Percentiles rank a stretch among this genome's conserved stretches.
Evolutionary conservation across 2,113 vertebrate species (phyloP).

Genomic region (Hippopotamus amphibius): DNA sequence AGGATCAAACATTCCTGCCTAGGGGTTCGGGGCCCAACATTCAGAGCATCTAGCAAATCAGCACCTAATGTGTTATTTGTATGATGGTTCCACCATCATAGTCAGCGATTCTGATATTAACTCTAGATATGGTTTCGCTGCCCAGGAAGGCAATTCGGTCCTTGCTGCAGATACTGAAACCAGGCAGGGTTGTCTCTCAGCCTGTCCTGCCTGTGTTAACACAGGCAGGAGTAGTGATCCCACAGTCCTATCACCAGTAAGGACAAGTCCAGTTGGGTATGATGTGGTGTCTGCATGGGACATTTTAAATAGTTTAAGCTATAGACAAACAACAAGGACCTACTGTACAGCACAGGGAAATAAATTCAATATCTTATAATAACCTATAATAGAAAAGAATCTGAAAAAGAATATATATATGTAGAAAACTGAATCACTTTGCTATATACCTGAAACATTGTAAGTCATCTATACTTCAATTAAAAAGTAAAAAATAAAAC

Average conservation of each 20-base stretch:
- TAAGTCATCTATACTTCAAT: not conserved
- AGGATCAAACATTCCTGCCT: not conserved
- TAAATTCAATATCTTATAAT: not conserved
- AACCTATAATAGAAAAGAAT: not conserved
- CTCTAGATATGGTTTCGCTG: not conserved
- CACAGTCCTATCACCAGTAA: not conserved
- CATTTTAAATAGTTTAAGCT: not conserved
- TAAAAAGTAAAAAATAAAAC: not conserved
- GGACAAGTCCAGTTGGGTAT: not conserved
- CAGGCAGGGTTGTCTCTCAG: not conserved
- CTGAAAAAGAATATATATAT: not conserved
- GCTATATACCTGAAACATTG: not conserved
- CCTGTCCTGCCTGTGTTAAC: not conserved
- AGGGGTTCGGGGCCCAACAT: not conserved
- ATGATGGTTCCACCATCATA: not conserved
- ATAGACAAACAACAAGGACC: not conserved
- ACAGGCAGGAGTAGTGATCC: not conserved
- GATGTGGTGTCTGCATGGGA: not conserved
- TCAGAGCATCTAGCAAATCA: not conserved
- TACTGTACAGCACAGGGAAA: not conserved
- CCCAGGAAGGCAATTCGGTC: not conserved
- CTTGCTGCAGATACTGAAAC: not conserved
- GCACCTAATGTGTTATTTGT: not conserved
- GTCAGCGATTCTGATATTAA: not conserved
- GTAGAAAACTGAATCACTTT: not conserved